Evolutionary conservation across 2,113 vertebrate genomes (phyloP), one percentile per base, ranked within the genome.

Genomic region (Glareola pratincola): DNA sequence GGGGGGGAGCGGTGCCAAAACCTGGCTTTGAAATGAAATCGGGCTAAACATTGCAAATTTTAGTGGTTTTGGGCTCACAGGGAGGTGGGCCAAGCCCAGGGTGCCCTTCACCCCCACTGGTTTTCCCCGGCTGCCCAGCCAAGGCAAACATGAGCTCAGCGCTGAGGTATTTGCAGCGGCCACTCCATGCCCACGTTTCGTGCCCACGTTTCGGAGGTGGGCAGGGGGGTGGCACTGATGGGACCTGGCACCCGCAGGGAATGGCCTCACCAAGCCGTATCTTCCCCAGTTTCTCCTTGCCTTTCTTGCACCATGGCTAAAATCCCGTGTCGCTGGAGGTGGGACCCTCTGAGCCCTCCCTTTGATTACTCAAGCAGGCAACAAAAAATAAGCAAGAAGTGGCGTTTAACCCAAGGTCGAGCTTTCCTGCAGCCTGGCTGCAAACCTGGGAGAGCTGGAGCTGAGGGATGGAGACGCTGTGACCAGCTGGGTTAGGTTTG

Each of bases 61-160:
- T 23, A 27, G 32, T 43, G 30, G 29, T 4, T 82, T 91, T 4
- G 67, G 81, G 34, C 91, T 68, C 12, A 7, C 22, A 4, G 57
- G 43, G 32, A 68, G 26, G 37, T 63, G 4, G 5, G 43, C 32
- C 0, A 1, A 84, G 51, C 50, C 14, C n/a, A 10, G 57, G n/a
- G 59, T 90, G 71, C 88, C 79, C 82, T 92, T 94, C 48, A 23
- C 37, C 75, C 53, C 48, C 53, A 14, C 36, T 0, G 1, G 66
- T 79, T 95, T 90, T 79, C 51, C 53, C 78, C 0, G 0, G 56
- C 53, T 0, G 0, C 62, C 63, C 36, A 14, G 94, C 95, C 92
- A 92, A 96, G 91, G 76, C 85, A 93, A 95, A 94, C 90, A 93
- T 94, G 95, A 97, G 78, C 95, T 95, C 94, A 95, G 90, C 6